Evolutionary conservation across 2,888 invertebrate species (phyloP), one percentile per base, ranked within the genome.

Genomic region (Standfussiana lucernea): DNA sequence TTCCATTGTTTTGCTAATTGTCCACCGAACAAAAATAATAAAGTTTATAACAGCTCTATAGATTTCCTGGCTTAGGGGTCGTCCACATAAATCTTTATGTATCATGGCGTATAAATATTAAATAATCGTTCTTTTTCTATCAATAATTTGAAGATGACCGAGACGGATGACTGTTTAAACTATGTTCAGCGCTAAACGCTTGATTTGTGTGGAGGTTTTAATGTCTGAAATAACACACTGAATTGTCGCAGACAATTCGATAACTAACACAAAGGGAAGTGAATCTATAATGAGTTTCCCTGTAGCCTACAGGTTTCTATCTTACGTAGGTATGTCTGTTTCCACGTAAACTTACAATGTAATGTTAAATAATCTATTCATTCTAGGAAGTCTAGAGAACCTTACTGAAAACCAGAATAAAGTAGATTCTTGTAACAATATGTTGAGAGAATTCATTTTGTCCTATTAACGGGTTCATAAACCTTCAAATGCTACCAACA

Each of bases 1-100:
- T 66, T n/a, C 82, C 66, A 86, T 88, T 89, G 86, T 90, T 81
- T 77, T 45, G 66, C 86, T 87, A 86, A 87, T 83, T 79, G 81
- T 24, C 67, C 76, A 75, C 67, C 65, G 76, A 80, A 82, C 61
- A 78, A 81, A 73, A 85, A 85, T 79, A 82, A 73, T 83, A 79
- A 80, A 86, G 68, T 82, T 82, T 76, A 72, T 77, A 66, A 72
- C 66, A 78, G 45, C 74, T 78, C 74, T 64, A 75, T 72, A 61
- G 1, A 83, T 62, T 78, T 69, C 13, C 8, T 59, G 24, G 21
- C 18, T 72, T 13, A 86, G 8, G 65, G n/a, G 6, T 45, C 50
- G 50, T 74, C 24, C 13, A 62, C 62, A 62, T 37, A n/a, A 37
- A 5, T 32, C 32, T 32, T 2, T 8, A 59, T 7, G 8, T 59